Percentiles rank a stretch among this genome's conserved stretches.
Evolutionary conservation across 2,888 invertebrate species (phyloP).

Genomic region (Tachystola acroxantha): DNA sequence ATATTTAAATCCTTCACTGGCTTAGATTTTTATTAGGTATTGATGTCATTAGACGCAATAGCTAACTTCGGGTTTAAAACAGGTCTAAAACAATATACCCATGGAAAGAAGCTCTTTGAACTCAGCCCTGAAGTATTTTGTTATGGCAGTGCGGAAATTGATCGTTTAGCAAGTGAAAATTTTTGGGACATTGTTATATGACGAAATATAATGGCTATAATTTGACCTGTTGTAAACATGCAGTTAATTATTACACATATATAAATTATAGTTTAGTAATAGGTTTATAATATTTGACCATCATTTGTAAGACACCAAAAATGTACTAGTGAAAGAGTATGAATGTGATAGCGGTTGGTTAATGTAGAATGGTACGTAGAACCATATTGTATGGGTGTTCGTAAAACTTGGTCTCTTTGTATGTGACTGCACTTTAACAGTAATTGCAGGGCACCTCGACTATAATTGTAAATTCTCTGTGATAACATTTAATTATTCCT

Average conservation of each 20-base stretch:
- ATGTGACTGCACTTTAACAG: constrained; percentile 37
- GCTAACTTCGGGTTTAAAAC: background rate
- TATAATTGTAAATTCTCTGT: constrained; percentile 48
- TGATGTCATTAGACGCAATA: background rate
- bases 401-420: constrained; percentile 24
- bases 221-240: background rate
- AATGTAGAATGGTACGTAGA: constrained; percentile 20
- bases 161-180: no score
- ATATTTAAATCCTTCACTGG: background rate
- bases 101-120: no score
- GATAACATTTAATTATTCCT: constrained; percentile 42
- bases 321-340: constrained; percentile 40
- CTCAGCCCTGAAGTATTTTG: no score
- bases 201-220: no score
- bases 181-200: no score
- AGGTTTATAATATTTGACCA: constrained; percentile 25
- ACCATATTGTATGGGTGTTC: constrained; percentile 23
- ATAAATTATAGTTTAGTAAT: constrained; percentile 19
- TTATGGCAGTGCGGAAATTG: no score
- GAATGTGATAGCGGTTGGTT: constrained; percentile 41
- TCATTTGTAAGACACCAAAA: constrained; percentile 54
- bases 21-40: no score
- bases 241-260: constrained; percentile 8
- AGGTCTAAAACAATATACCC: background rate
- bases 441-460: constrained; percentile 41